Evolutionary conservation across 1,140 invertebrate species (phyloP), one percentile per base, ranked within the genome.

Genomic region (Latrodectus geometricus): DNA sequence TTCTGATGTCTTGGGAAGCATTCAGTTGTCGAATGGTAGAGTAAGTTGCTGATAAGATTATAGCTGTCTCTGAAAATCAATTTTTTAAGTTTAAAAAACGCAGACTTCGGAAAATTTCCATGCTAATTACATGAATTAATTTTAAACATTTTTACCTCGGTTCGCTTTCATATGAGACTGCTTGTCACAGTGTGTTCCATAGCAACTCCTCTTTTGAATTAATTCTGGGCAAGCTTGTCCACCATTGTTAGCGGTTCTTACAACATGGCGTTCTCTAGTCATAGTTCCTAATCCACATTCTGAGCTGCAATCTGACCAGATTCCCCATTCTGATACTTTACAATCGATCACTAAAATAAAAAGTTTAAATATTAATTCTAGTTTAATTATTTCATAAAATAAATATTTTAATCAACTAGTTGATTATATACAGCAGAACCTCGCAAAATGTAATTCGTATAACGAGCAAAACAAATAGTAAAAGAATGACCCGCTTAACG

Each of bases 281-380:
- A 95, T 95, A 88, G 93, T 94, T 11, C 95, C 95, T 2, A 93
- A 92, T 52, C 95, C 95, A 89, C 95, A 96, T 79, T 93, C 93
- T 2, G 93, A 93, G 90, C 95, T 94, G 89, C 95, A 96, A 0
- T 93, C 92, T 7, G 94, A 94, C 95, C 95, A 96, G 1, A 93
- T 90, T 8, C 93, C 94, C 95, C 95, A 96, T 12, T 93, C 92
- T 35, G 94, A 94, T 66, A 96, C 95, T 89, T 93, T 92, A 90
- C 95, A 96, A 90, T 96, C 95, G 73, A 94, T 91, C 77, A 96
- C 95, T 96, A 90, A 17, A 75, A 77, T 9, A 48, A 75, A 65
- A 84, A 21, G 2, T 3, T 14, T 14, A 17, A 17, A 61, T 61
- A 17, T 61, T 14, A 61, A 1, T 4, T 14, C 17, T 2, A 14